A percentile compares a stretch with the other conserved stretches of the same genome.
These are phyloP conservation scores for Rhopilema esculentum DNA, from an alignment of 30 jellyfish, hydroid and myxozoan genomes.

Conservation along the genomic window DNA sequence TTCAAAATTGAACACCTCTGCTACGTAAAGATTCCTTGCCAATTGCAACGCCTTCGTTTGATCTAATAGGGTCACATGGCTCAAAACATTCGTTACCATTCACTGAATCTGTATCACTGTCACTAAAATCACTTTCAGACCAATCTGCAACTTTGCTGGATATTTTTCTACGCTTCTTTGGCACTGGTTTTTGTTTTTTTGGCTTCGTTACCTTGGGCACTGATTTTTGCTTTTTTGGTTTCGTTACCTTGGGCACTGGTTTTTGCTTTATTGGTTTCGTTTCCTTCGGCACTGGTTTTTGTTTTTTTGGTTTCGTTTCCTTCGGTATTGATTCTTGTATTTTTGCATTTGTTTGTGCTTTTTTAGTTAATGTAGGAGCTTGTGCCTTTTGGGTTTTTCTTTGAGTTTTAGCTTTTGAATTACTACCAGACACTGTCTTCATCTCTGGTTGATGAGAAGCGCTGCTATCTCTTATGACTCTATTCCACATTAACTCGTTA, in stretches of 20 bases:
- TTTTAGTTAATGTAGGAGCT: too few species aligned
- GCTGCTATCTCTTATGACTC: background rate
- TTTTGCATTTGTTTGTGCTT: too few species aligned
- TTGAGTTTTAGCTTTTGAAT: background rate
- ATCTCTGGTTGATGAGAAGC: background rate
- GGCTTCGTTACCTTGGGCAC: background rate
- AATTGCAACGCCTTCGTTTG: background rate
- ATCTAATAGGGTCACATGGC: background rate
- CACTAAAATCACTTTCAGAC: conserved; percentile 2
- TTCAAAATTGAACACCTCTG: too few species aligned
- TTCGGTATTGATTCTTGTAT: too few species aligned
- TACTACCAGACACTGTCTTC: background rate
- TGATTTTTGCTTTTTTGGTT: too few species aligned
- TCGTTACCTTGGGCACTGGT: background rate
- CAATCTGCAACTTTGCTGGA: too few species aligned
- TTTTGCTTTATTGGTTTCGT: background rate
- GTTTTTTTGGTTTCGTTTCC: background rate
- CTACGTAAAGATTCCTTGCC: conserved; percentile 30
- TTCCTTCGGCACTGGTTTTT: background rate
- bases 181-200: background rate
- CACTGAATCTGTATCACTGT: background rate
- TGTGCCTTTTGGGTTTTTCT: background rate
- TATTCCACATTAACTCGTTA: conserved; percentile 10
- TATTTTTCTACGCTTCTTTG: too few species aligned
- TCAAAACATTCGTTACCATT: background rate